Percentiles rank a stretch among this genome's conserved stretches.
Evolutionary conservation across 2,888 invertebrate species (phyloP).

Genomic region (Cataglyphis cursor): DNA sequence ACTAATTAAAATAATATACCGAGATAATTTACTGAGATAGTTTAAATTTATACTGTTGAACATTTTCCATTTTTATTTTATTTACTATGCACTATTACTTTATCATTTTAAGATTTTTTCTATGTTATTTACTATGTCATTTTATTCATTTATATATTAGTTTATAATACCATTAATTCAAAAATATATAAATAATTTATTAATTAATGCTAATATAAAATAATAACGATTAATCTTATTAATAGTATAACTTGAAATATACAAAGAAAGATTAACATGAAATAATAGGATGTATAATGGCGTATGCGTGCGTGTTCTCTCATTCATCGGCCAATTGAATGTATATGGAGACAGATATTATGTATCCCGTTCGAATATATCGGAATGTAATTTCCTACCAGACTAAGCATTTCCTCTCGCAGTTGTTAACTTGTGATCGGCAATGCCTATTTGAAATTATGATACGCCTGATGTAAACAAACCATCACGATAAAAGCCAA

Average conservation of each 20-base stretch:
- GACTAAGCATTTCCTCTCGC: constrained; percentile 1
- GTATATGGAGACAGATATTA: constrained; percentile 28
- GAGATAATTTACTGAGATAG: neutral
- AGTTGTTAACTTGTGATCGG: constrained; percentile 46
- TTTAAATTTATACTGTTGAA: neutral
- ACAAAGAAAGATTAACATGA: neutral
- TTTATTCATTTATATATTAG: neutral
- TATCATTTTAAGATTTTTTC: neutral
- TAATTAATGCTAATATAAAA: constrained; percentile 14
- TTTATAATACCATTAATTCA: neutral
- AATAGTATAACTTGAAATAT: neutral
- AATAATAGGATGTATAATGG: constrained; percentile 1
- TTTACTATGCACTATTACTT: neutral
- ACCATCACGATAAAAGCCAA: constrained; percentile 74
- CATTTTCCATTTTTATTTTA: neutral
- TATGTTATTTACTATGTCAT: neutral
- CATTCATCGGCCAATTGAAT: constrained; percentile 2
- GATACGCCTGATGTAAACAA: constrained; percentile 72
- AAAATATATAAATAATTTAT: neutral
- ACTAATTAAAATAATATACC: neutral
- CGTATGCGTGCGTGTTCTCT: constrained; percentile 9
- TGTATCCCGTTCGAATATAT: constrained; percentile 41
- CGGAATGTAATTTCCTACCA: constrained; percentile 47
- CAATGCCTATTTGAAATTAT: constrained; percentile 69
- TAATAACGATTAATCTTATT: neutral